phyloP scores from a whole-genome alignment of 2,113 vertebrate species.

The Suncus etruscus region DNA sequence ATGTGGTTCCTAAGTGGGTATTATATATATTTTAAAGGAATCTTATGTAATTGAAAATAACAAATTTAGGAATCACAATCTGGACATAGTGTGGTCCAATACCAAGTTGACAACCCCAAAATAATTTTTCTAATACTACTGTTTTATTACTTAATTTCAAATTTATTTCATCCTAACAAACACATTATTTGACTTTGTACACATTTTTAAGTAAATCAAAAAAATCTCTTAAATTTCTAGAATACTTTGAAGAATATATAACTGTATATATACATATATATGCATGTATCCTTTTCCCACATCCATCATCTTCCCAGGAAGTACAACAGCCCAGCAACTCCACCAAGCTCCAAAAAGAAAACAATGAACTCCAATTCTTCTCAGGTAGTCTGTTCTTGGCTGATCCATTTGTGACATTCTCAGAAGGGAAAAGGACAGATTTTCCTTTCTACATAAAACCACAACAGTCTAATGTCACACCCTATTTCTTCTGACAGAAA shows the following conservation, averaged over 20 bases:
- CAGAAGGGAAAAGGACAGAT: too few relatives aligned
- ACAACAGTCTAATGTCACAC: too few relatives aligned
- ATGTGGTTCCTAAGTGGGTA: not conserved
- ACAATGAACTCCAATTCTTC: too few relatives aligned
- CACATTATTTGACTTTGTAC: not conserved
- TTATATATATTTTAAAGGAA: not conserved
- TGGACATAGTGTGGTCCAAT: not conserved
- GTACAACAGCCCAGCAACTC: too few relatives aligned
- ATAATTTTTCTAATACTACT: not conserved
- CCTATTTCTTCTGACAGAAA: too few relatives aligned
- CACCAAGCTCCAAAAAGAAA: too few relatives aligned
- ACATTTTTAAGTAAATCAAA: not conserved
- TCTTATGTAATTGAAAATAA: not conserved
- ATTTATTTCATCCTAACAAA: not conserved
- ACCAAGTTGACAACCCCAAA: not conserved
- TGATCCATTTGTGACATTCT: too few relatives aligned
- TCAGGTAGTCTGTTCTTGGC: too few relatives aligned
- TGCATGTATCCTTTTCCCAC: too few relatives aligned
- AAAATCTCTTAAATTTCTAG: not conserved
- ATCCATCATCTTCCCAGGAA: not conserved
- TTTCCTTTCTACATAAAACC: too few relatives aligned
- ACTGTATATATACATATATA: not conserved
- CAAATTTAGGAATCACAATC: constrained; percentile 30
- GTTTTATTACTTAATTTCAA: not conserved
- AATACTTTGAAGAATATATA: not conserved